These are phyloP conservation scores for Erebia aethiops DNA, from an alignment of 2,888 invertebrate genomes.

Conservation along the genomic window DNA sequence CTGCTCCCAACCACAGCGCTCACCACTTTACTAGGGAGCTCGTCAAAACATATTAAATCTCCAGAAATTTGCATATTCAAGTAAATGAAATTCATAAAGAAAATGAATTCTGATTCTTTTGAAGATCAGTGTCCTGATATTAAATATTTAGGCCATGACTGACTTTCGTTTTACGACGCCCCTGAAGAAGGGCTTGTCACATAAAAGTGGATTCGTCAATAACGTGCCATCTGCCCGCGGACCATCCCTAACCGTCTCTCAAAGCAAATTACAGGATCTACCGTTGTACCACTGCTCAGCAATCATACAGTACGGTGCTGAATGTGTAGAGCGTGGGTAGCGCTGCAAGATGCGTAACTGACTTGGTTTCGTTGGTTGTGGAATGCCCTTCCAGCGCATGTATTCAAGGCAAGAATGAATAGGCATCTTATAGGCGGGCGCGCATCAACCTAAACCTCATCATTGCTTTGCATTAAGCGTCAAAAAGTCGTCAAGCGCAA, in stretches of 20 bases:
- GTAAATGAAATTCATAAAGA: neutral
- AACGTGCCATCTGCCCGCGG: constrained; percentile 73
- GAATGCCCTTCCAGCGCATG: too few relatives aligned
- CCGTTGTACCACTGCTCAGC: constrained; percentile 43
- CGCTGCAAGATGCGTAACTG: too few relatives aligned
- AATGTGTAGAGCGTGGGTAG: too few relatives aligned
- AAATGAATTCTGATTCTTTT: constrained; percentile 5
- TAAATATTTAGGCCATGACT: constrained; percentile 28
- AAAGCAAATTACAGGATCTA: constrained; percentile 70
- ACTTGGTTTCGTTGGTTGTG: too few relatives aligned
- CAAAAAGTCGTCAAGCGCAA: too few relatives aligned
- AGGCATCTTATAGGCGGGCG: too few relatives aligned
- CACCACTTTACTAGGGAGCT: neutral
- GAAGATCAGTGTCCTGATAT: constrained; percentile 19
- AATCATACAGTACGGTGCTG: neutral
- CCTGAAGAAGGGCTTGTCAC: constrained; percentile 51
- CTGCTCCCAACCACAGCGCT: too few relatives aligned
- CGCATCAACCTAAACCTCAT: too few relatives aligned
- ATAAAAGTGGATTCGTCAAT: constrained; percentile 75
- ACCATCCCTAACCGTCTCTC: constrained; percentile 72
- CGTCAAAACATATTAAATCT: neutral
- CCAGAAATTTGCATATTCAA: neutral
- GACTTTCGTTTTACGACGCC: constrained; percentile 33
- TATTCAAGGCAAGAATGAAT: too few relatives aligned
- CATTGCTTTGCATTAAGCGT: too few relatives aligned